These are phyloP conservation scores for Stylophora pistillata DNA, from an alignment of 64 coral and sea anemone species.

Conservation along the genomic window DNA sequence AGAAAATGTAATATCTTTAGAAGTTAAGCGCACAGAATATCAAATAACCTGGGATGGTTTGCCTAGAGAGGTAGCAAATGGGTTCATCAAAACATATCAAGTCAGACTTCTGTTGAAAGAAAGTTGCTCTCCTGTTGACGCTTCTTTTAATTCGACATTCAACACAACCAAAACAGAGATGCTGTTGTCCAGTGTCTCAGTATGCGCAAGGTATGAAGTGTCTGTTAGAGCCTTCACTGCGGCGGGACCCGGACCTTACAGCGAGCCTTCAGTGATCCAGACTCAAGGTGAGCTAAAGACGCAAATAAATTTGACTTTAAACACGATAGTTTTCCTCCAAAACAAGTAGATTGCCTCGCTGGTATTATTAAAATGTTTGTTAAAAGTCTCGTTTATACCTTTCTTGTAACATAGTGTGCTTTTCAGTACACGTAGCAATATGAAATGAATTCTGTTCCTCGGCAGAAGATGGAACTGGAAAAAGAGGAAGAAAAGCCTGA, in stretches of 20 bases:
- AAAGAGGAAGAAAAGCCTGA: no score
- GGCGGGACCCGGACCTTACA: conserved; percentile 32
- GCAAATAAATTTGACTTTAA: not conserved
- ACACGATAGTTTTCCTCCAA: no score
- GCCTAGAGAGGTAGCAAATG: not conserved
- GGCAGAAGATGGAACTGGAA: no score
- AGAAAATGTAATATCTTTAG: not conserved
- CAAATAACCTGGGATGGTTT: not conserved
- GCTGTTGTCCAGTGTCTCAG: not conserved
- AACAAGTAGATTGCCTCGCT: no score
- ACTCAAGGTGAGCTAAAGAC: conserved; percentile 22
- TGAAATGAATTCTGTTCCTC: no score
- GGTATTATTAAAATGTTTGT: no score
- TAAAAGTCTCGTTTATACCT: no score
- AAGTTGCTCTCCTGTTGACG: not conserved
- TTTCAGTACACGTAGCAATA: no score
- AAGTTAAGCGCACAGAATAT: not conserved
- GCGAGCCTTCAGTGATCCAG: conserved; percentile 9
- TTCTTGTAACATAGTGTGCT: no score
- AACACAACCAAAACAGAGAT: not conserved
- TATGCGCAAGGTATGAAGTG: conserved; percentile 39
- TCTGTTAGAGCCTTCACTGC: conserved; percentile 18
- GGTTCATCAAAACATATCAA: not conserved
- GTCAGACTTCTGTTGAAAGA: not conserved
- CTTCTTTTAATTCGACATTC: not conserved